Evolutionary conservation across 2,888 invertebrate species (phyloP).

Genomic region (Plagodis dolabraria): DNA sequence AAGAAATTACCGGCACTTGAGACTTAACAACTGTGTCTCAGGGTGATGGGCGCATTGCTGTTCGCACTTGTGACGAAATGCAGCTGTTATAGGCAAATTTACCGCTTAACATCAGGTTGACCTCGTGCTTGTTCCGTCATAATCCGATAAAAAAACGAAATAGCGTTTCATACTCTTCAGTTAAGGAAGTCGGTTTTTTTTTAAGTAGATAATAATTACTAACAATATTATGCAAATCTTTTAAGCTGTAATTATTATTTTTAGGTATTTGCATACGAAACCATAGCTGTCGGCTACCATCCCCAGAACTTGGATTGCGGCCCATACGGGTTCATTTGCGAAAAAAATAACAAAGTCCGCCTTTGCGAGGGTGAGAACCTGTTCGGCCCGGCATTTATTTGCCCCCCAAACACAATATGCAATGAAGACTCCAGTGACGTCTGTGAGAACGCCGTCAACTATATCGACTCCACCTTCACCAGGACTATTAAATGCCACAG

Average conservation of each 20-base stretch:
- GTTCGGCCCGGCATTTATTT: conserved; percentile 68
- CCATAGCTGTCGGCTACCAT: conserved; percentile 43
- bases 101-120: too few relatives aligned
- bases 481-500: conserved; percentile 63
- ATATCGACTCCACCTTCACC: conserved; percentile 64
- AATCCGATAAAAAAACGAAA: too few relatives aligned
- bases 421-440: conserved; percentile 76
- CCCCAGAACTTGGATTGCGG: conserved; percentile 63
- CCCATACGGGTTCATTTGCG: conserved; percentile 72
- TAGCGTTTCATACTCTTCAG: too few relatives aligned
- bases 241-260: conserved; percentile 25
- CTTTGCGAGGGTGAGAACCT: conserved; percentile 67
- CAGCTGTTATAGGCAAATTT: too few relatives aligned
- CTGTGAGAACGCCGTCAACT: conserved; percentile 67
- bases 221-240: too few relatives aligned
- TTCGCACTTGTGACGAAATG: too few relatives aligned
- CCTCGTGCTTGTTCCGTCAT: too few relatives aligned
- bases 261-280: conserved; percentile 40
- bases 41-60: too few relatives aligned
- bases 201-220: too few relatives aligned
- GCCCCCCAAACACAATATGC: conserved; percentile 70
- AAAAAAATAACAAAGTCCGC: conserved; percentile 60
- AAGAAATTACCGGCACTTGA: too few relatives aligned
- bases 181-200: too few relatives aligned
- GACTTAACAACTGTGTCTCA: too few relatives aligned